Conservation (phyloP, 2,113 vertebrate species). For the Seriola rivoliana region DNA sequence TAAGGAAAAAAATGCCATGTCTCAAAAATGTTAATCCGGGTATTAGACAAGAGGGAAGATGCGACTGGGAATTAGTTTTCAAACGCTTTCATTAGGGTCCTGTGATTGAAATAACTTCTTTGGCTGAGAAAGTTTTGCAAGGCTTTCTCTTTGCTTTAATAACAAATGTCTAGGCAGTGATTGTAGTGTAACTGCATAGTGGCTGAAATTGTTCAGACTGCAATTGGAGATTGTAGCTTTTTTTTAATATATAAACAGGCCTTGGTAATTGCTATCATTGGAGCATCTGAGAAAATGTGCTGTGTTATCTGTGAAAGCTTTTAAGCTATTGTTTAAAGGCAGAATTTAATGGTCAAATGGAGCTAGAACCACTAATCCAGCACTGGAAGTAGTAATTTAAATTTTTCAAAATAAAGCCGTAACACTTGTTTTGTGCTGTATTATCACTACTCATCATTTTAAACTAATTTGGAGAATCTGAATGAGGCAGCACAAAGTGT, state of each 20-base stretch:
- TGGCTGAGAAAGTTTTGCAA: conserved; percentile 36
- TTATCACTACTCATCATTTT: conserved; percentile 41
- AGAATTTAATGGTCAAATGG: conserved; percentile 58
- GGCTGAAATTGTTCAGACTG: conserved; percentile 33
- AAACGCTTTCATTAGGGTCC: conserved; percentile 63
- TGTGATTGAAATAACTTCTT: conserved; percentile 59
- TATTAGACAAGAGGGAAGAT: conserved; percentile 68
- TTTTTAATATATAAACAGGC: conserved; percentile 17
- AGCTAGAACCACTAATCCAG: conserved; percentile 41
- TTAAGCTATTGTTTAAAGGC: conserved; percentile 61
- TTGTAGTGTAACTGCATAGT: conserved; percentile 37
- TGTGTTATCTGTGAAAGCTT: conserved; percentile 65
- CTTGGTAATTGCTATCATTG: conserved; percentile 69
- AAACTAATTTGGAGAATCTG: conserved; percentile 46
- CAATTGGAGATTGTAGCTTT: conserved; percentile 29
- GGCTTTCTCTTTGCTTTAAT: conserved; percentile 41
- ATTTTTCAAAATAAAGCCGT: conserved; percentile 53
- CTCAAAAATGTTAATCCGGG: conserved; percentile 70
- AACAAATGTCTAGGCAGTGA: conserved; percentile 31
- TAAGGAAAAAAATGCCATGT: conserved; percentile 48
- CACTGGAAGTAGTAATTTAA: conserved; percentile 26
- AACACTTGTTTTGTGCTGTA: conserved; percentile 15
- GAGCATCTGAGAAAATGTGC: conserved; percentile 60
- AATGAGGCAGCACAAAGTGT: conserved; percentile 45
- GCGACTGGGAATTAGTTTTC: conserved; percentile 61